Conservation (phyloP, 2,888 invertebrate species). For the Cephus pygmeus region DNA sequence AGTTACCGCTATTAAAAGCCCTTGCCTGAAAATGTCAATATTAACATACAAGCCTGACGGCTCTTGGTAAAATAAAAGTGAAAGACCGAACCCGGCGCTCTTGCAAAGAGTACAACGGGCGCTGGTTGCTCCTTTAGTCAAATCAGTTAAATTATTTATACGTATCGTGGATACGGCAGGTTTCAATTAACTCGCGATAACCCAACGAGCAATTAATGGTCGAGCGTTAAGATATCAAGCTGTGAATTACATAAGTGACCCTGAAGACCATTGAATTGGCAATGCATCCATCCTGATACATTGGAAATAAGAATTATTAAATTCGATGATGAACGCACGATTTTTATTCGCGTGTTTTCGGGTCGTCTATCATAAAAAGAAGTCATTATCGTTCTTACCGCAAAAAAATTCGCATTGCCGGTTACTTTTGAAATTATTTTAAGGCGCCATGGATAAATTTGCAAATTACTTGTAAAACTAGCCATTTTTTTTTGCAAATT, state of each 20-base stretch:
- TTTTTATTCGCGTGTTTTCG: too few species aligned
- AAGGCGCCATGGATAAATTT: too few species aligned
- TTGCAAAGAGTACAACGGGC: neutral
- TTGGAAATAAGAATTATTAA: too few species aligned
- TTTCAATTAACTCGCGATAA: neutral
- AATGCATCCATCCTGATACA: too few species aligned
- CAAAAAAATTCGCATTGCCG: neutral
- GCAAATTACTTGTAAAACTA: too few species aligned
- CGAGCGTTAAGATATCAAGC: neutral
- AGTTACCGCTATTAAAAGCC: slow-evolving; percentile 14
- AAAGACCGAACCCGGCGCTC: neutral
- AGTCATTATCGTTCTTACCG: neutral
- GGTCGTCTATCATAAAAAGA: too few species aligned
- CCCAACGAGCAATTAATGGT: neutral
- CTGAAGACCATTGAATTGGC: too few species aligned
- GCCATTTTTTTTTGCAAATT: too few species aligned
- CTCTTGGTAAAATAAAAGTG: neutral
- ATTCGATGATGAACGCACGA: too few species aligned
- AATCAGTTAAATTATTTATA: neutral
- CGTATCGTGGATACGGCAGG: neutral
- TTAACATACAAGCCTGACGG: slow-evolving; percentile 20
- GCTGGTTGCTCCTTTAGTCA: neutral
- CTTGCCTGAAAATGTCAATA: slow-evolving; percentile 22
- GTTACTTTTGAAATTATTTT: too few species aligned
- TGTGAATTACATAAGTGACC: too few species aligned